Conservation (phyloP, 2,888 invertebrate genomes). For the Tetramorium bicarinatum region DNA sequence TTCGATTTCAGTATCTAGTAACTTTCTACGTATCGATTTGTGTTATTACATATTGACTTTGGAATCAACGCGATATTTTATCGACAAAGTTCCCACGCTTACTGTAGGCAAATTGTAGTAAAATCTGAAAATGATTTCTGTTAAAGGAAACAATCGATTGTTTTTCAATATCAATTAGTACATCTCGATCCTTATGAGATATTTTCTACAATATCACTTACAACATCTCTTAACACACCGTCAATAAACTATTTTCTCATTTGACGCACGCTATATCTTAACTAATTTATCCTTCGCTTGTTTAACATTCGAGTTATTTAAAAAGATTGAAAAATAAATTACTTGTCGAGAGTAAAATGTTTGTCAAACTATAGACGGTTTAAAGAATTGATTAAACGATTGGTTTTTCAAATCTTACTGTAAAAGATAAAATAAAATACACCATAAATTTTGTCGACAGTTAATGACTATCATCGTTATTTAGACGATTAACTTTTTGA, state of each 20-base stretch:
- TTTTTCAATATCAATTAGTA: background rate
- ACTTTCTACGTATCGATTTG: background rate
- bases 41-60: constrained; percentile 48
- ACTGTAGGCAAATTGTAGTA: constrained; percentile 37
- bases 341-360: background rate
- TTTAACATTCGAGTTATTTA: background rate
- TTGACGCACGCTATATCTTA: background rate
- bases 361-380: background rate
- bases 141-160: background rate
- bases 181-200: background rate
- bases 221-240: constrained; percentile 31
- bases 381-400: background rate
- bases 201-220: constrained; percentile 33
- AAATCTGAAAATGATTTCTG: constrained; percentile 19
- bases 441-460: background rate
- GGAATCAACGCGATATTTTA: background rate
- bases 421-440: background rate
- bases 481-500: constrained; percentile 30
- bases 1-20: constrained; percentile 9
- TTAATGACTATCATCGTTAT: background rate
- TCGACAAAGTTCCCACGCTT: constrained; percentile 16
- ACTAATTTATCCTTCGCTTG: background rate
- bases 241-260: background rate
- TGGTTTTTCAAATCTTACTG: background rate
- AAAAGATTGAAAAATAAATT: constrained; percentile 16